Conservation (phyloP, 2,888 invertebrate genomes). For the Ligdia adustata region DNA sequence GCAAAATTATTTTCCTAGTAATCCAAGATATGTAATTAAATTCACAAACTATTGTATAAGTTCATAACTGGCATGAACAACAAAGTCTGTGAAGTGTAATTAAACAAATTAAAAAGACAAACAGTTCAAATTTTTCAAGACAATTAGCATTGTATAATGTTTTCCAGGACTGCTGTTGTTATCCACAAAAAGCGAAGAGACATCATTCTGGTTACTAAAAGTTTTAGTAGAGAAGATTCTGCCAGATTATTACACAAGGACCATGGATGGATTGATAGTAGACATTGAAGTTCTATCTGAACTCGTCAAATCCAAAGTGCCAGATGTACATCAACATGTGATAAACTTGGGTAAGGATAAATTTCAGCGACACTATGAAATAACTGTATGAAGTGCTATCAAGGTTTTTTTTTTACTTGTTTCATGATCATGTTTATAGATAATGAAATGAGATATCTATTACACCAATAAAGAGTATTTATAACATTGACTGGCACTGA, state of each 20-base stretch:
- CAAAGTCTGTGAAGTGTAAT: no score
- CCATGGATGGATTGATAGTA: slow-evolving; percentile 94
- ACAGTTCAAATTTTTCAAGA: not conserved
- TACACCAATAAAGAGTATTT: no score
- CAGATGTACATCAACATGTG: slow-evolving; percentile 92
- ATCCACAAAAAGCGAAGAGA: slow-evolving; percentile 95
- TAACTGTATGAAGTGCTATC: no score
- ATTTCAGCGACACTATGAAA: not conserved
- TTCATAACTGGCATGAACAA: no score
- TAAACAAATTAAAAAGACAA: no score
- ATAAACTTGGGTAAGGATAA: slow-evolving; percentile 86
- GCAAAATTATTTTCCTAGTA: no score
- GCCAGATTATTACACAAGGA: slow-evolving; percentile 94
- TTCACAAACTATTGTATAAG: no score
- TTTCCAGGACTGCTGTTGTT: slow-evolving; percentile 89
- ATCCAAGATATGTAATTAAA: no score
- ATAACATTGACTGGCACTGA: no score
- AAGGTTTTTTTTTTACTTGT: no score
- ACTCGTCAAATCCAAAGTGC: slow-evolving; percentile 91
- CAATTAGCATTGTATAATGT: slow-evolving; percentile 1
- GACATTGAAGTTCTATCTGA: slow-evolving; percentile 96
- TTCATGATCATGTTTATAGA: no score
- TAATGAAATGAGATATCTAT: no score
- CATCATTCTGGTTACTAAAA: slow-evolving; percentile 96
- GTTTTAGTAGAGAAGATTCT: slow-evolving; percentile 93